phyloP scores from a whole-genome alignment of 92 coral and sea anemone species.

The Chrysogorgia sp. region DNA sequence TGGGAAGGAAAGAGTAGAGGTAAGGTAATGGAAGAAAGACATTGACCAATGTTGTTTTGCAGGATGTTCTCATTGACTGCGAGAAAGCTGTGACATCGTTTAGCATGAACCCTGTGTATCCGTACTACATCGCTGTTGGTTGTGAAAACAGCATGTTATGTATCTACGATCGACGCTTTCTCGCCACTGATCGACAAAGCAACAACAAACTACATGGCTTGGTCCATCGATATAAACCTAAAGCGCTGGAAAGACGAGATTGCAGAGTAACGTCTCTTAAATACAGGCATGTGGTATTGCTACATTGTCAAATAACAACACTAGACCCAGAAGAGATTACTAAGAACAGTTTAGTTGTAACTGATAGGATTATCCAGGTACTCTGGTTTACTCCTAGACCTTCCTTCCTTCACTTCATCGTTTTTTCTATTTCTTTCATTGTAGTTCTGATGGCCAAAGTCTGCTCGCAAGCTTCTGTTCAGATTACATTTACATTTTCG shows the following conservation, averaged over 20 bases:
- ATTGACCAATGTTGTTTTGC: neutral
- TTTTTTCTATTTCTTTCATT: slow-evolving; percentile 3
- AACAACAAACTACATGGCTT: slow-evolving; percentile 75
- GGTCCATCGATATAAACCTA: slow-evolving; percentile 89
- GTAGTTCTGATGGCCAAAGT: slow-evolving; percentile 84
- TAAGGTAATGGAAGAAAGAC: neutral
- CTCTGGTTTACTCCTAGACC: neutral
- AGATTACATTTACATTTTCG: slow-evolving; percentile 86
- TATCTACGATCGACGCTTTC: slow-evolving; percentile 87
- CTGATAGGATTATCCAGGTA: neutral
- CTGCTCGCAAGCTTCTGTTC: slow-evolving; percentile 94
- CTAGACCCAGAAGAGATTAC: neutral
- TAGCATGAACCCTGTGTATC: slow-evolving; percentile 84
- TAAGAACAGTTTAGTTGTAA: slow-evolving; percentile 7
- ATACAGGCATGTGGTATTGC: slow-evolving; percentile 64
- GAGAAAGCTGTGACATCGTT: slow-evolving; percentile 94
- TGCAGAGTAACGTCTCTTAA: slow-evolving; percentile 88
- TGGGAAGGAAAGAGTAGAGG: no score
- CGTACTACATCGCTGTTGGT: slow-evolving; percentile 86
- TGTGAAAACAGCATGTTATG: slow-evolving; percentile 93
- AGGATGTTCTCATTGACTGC: slow-evolving; percentile 91
- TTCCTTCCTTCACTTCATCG: neutral
- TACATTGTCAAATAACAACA: neutral
- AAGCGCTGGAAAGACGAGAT: slow-evolving; percentile 75
- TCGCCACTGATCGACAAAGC: slow-evolving; percentile 69